Evolutionary conservation across 2,888 invertebrate genomes (phyloP).

Genomic region (Catocala fraxini): DNA sequence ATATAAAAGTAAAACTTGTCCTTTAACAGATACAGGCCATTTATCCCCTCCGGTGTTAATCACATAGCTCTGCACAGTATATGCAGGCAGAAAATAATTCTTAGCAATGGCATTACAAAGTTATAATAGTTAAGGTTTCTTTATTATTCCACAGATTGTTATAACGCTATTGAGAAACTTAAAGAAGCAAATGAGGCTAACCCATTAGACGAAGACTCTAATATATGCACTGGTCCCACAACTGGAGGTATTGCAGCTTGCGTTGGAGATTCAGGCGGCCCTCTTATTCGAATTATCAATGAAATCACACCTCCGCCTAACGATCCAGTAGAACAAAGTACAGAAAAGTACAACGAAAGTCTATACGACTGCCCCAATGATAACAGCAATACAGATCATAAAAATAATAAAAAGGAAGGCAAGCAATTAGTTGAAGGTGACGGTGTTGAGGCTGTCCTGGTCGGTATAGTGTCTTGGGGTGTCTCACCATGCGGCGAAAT

Average conservation of each 20-base stretch:
- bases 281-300: conserved; percentile 69
- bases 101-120: too few species aligned
- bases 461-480: conserved; percentile 88
- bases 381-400: conserved; percentile 9
- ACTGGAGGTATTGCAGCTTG: conserved; percentile 84
- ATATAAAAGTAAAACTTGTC: too few species aligned
- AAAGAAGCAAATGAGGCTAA: conserved; percentile 69
- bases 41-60: too few species aligned
- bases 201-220: conserved; percentile 74
- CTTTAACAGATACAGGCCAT: too few species aligned
- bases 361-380: conserved; percentile 23
- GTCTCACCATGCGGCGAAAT: conserved; percentile 81
- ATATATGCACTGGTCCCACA: conserved; percentile 86
- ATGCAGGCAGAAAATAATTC: too few species aligned
- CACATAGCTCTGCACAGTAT: too few species aligned
- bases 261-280: conserved; percentile 87
- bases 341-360: conserved; percentile 26
- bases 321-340: conserved; percentile 44
- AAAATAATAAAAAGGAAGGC: conserved; percentile 6
- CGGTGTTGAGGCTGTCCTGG: conserved; percentile 48
- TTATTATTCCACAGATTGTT: conserved; percentile 67
- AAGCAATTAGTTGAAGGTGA: conserved; percentile 2
- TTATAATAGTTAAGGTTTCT: too few species aligned
- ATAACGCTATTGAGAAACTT: conserved; percentile 69
- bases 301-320: conserved; percentile 40